Base-by-base conservation (phyloP, 2,797 vertebrate genomes). In the Pyrocephalus nanus region DNA sequence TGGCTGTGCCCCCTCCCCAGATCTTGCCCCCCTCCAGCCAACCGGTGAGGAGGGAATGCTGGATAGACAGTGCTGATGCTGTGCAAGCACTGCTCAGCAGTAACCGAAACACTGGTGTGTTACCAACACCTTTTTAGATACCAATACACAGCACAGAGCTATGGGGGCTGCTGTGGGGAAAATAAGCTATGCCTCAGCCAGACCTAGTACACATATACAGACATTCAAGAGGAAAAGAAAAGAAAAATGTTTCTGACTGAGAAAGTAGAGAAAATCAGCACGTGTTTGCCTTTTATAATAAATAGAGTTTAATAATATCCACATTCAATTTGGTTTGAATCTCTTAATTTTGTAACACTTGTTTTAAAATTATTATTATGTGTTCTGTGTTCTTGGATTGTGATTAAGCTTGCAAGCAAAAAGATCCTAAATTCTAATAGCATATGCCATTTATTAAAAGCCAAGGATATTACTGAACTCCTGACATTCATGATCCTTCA, bases 401-500 rank as follows among this genome's bases (percentile, higher is more conserved):
- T 93, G 92, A 97, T 95, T 96, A 96, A 96, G 22, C 62, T 95
- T 95, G 78, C 69, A 95, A 91, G 78, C 26, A 94, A 82, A 96
- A 92, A 71, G 22, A 90, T 90, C 16, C 87, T 93, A 90, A 96
- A 94, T 97, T 97, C 75, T 96, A 94, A 92, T 89, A 97, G 94
- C 25, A 17, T 94, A 61, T 96, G 95, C 87, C 93, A 97, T 97
- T 97, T 97, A 95, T 97, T 95, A 95, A 95, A 97, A 97, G 74
- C 74, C 93, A 96, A 95, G 50, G 67, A 94, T 97, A 95, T 97
- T 97, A 96, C 90, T 89, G 36, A 84, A 97, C 84, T 92, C 96
- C 93, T 97, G 97, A 97, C 93, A 97, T 96, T 96, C n/a, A 81
- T 92, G 96, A 96, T 94, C 91, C 92, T 97, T 97, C 90, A 96